These are phyloP conservation scores for Flabesymbios commensalis DNA, from an alignment of 2,888 invertebrate species.

Conservation along the genomic window DNA sequence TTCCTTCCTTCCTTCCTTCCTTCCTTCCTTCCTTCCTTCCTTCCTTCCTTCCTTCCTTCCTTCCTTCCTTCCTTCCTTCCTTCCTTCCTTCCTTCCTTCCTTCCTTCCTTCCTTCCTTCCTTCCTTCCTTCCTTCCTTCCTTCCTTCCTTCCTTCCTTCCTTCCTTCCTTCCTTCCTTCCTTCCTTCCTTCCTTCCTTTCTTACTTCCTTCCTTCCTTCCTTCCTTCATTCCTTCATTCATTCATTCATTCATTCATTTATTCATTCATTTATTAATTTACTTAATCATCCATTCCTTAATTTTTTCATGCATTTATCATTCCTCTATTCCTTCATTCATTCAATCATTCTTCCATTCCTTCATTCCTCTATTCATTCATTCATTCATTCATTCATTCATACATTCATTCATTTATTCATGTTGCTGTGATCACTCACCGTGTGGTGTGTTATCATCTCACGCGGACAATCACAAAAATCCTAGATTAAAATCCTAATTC, in stretches of 20 bases:
- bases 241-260: too few species aligned
- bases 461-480: too few species aligned
- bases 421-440: too few species aligned
- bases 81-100: slow-evolving; percentile 15
- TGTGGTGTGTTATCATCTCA: too few species aligned
- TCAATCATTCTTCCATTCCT: slow-evolving; percentile 31
- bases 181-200: slow-evolving; percentile 16
- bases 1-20: slow-evolving; percentile 18
- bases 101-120: slow-evolving; percentile 21
- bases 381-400: slow-evolving; percentile 25
- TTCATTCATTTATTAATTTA: too few species aligned
- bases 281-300: too few species aligned
- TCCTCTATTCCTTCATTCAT: slow-evolving; percentile 13
- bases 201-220: slow-evolving; percentile 26
- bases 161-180: slow-evolving; percentile 20
- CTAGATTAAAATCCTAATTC: too few species aligned
- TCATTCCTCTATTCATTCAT: too few species aligned
- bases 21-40: slow-evolving; percentile 18
- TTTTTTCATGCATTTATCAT: slow-evolving; percentile 1
- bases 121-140: slow-evolving; percentile 21
- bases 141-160: slow-evolving; percentile 21
- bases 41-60: slow-evolving; percentile 22
- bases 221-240: slow-evolving; percentile 24
- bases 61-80: slow-evolving; percentile 19
- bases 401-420: too few species aligned